Base-by-base conservation (phyloP, 2,888 invertebrate genomes). In the Himalopsyche anomala region DNA sequence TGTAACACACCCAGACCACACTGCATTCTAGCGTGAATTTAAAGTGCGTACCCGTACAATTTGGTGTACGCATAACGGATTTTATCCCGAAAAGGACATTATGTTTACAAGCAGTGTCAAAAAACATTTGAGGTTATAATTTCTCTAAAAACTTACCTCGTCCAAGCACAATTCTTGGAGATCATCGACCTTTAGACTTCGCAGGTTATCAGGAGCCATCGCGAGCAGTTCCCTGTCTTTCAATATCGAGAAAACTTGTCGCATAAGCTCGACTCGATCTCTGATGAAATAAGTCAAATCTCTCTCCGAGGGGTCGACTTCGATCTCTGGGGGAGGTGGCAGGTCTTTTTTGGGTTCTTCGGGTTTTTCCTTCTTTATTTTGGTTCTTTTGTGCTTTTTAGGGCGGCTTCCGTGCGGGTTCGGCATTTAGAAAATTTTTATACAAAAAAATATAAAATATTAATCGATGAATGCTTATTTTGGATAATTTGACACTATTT, bases 151-250 rank as follows among this genome's bases (percentile, higher is more conserved):
- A 51, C 36, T 86, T 82, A 94, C 93, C 91, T 95, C 95, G 89
- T 95, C 95, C 0, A 94, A 91, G 87, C 94, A 95, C 0, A 94
- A 90, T 88, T 94, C 95, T 89, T 95, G 93, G 28, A 95, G 90
- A 89, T 94, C 94, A 87, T 93, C 93, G 83, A 93, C 89, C 11
- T 92, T 90, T 45, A 93, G 90, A 84, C 91, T 90, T 80, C 91
- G 90, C 4, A 93, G 91, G 83, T 93, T 94, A 12, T 93, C 92
- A 0, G 95, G 95, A 0, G 94, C 93, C 90, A 95, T 92, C 8
- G 93, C 92, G 85, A 92, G 92, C 6, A 95, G 90, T 45, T 95
- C 94, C 89, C 94, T 94, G 0, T 92, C 91, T 88, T 94, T 94
- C 0, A 95, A 89, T 0, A 93, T 91, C 0, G 93, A 92, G 90